phyloP scores from a whole-genome alignment of 2,797 vertebrate species.

The Muraenolepis orangiensis region DNA sequence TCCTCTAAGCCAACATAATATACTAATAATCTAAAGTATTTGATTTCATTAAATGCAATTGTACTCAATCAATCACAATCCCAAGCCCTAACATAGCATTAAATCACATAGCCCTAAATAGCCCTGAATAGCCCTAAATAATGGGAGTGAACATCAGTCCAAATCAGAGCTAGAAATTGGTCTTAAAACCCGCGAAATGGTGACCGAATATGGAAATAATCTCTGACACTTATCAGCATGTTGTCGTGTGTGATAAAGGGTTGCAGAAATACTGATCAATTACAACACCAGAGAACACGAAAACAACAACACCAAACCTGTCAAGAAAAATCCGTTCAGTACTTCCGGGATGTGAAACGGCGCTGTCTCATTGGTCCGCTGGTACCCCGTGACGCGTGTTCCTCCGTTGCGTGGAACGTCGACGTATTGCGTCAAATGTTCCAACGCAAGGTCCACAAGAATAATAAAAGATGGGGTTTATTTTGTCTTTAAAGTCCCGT shows the following conservation, averaged over 20 bases:
- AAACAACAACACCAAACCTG: constrained; percentile 48
- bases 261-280: not conserved
- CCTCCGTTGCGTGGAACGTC: constrained; percentile 23
- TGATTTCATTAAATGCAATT: not conserved
- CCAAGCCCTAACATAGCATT: not conserved
- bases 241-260: not conserved
- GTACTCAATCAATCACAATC: not conserved
- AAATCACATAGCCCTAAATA: not conserved
- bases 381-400: constrained; percentile 23
- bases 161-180: not conserved
- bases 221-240: not conserved
- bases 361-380: constrained; percentile 53
- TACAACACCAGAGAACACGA: not conserved
- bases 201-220: constrained; percentile 7
- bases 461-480: not conserved
- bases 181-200: constrained; percentile 9
- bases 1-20: not conserved
- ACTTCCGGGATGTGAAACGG: constrained; percentile 58
- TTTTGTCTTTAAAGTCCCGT: not conserved
- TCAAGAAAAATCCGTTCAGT: constrained; percentile 35
- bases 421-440: not conserved
- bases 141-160: not conserved
- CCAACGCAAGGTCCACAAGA: not conserved
- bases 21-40: not conserved
- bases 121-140: not conserved